Evolutionary conservation across 2,888 invertebrate species (phyloP), one percentile per base, ranked within the genome.

Genomic region (Drosophila buzzatii): DNA sequence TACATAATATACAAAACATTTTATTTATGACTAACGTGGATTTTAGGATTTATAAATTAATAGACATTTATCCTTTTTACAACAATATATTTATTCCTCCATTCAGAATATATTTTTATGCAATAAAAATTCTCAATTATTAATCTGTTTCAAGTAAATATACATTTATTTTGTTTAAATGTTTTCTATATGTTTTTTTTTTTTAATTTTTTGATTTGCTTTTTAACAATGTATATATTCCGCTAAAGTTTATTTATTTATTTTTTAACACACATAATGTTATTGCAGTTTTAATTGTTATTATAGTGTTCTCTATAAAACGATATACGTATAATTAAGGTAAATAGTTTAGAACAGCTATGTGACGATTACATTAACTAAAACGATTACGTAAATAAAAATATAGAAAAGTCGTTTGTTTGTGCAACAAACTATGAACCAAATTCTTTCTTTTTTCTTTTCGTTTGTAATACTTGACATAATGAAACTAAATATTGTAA

Each of bases 221-320:
- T 73, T 81, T 81, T 73, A 85, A 88, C 85, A 88, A 79, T 85
- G 85, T 85, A 88, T 85, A 88, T 85, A 85, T 85, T 85, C 77
- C 82, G 79, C 85, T 88, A 88, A 77, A 52, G 66, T 70, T 76
- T 45, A 52, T 73, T 70, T 67, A 67, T 70, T 76, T 42, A 52
- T 73, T 70, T 67, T 69, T 68, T 59, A 58, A 70, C 60, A 55
- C 76, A 65, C 66, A 75, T 59, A 70, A 75, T 71, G 52, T 80
- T 84, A 75, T 78, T 76, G 70, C 60, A 70, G 51, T 52, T 76
- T 55, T 73, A 62, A 76, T 55, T 69, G 55, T 49, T 68, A 57
- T 72, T 68, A 63, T 68, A 59, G 45, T 74, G 44, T 65, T 73
- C 63, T 73, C 45, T 56, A 55, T 77, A 62, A 77, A 82, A 70